These are phyloP conservation scores for Cossypha caffra DNA, from an alignment of 2,797 vertebrate genomes.

Conservation along the genomic window DNA sequence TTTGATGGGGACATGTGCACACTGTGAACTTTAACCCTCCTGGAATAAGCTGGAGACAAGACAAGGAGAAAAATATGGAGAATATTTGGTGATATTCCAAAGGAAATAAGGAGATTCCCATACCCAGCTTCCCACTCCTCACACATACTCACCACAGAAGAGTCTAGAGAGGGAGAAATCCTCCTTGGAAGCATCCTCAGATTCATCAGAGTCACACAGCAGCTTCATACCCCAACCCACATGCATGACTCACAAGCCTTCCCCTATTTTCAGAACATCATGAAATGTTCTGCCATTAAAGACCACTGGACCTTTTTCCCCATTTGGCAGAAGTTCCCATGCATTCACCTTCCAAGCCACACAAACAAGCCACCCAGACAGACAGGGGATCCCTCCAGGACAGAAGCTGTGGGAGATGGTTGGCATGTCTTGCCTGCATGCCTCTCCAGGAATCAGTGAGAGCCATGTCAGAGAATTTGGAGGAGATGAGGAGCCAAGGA, in stretches of 20 bases:
- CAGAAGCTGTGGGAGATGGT: neutral
- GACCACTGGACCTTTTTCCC: neutral
- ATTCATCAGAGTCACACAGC: neutral
- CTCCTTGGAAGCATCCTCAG: neutral
- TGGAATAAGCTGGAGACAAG: neutral
- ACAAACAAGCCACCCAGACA: neutral
- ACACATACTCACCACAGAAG: neutral
- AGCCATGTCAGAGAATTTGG: neutral
- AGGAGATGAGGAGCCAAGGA: neutral
- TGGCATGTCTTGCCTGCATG: neutral
- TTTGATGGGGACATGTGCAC: fast-evolving
- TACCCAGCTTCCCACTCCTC: neutral
- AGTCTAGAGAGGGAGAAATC: neutral
- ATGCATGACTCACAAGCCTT: neutral
- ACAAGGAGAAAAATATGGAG: neutral
- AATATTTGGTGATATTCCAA: neutral
- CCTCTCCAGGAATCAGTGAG: neutral
- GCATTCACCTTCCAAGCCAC: neutral
- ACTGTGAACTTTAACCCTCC: neutral
- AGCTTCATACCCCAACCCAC: neutral
- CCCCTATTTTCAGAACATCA: neutral
- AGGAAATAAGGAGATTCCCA: neutral
- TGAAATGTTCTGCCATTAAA: neutral
- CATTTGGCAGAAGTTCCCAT: neutral
- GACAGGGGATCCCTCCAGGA: neutral